These are phyloP conservation scores for Gymnothorax javanicus DNA, from an alignment of 2,797 vertebrate genomes.

Conservation along the genomic window DNA sequence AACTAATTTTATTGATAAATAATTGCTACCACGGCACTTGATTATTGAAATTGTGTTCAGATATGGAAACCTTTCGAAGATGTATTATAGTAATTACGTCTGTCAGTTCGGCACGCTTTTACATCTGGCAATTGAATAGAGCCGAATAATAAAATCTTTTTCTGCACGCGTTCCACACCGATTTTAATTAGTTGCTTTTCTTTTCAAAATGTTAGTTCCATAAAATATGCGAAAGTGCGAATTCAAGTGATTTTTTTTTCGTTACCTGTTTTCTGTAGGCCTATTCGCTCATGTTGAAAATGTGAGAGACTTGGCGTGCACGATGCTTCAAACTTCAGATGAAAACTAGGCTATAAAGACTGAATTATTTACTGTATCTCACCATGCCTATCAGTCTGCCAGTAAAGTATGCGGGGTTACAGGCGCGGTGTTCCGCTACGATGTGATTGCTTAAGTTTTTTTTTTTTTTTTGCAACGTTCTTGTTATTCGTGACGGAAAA, in stretches of 20 bases:
- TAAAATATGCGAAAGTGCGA: constrained; percentile 1
- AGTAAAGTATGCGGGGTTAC: neutral
- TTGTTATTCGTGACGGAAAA: neutral
- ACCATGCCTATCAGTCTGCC: neutral
- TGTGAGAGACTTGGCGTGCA: neutral
- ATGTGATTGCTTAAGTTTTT: neutral
- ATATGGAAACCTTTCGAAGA: constrained; percentile 91
- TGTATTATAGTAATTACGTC: constrained; percentile 78
- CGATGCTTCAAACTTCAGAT: constrained; percentile 29
- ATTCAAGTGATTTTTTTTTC: constrained; percentile 17
- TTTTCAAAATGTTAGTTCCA: constrained; percentile 11
- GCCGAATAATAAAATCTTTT: constrained; percentile 67
- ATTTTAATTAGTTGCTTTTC: constrained; percentile 53
- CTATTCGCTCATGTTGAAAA: neutral
- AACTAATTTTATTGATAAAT: constrained; percentile 97
- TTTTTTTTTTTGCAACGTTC: neutral
- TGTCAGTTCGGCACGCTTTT: constrained; percentile 68
- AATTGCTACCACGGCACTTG: constrained; percentile 90
- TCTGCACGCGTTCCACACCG: constrained; percentile 46
- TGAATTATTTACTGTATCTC: neutral
- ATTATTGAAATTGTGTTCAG: constrained; percentile 92
- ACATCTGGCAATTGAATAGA: constrained; percentile 68
- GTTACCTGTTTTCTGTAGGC: neutral
- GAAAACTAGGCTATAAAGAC: neutral
- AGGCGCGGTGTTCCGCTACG: neutral